Base-by-base conservation (phyloP, 2,888 invertebrate species). In the Tinea pellionella region DNA sequence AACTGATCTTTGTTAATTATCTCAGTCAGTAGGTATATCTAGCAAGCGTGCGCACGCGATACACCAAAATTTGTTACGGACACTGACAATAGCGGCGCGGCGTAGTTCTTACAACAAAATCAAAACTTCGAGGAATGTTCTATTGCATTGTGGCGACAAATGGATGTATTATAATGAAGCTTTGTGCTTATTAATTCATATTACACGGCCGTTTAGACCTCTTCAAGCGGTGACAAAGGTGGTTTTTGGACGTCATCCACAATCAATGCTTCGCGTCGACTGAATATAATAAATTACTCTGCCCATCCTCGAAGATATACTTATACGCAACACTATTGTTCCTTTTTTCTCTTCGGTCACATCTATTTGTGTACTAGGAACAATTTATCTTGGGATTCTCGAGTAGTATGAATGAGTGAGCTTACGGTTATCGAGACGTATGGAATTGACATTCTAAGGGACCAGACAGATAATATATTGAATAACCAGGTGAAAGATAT, bases 141-240 rank as follows among this genome's bases (percentile, higher is more conserved):
- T 60, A 61, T 65, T 64, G 75, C 61, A 62, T 65, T 64, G 75
- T 66, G 64, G 73, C 81, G 82, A 84, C 81, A 83, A 80, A 83
- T 80, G 83, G 81, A 80, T 73, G 80, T 73, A 77, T 78, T 74
- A 80, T 80, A 80, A 82, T 75, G 76, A 75, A 77, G 76, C 78
- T 80, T 83, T 85, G 83, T 84, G 78, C 77, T 87, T 87, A 87
- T 87, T 86, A 87, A 85, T 86, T 86, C 87, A 85, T 86, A 86
- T 87, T 87, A 87, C 78, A 86, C 81, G 85, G 84, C 74, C 81
- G 81, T 77, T 86, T 84, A 82, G 71, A 71, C 67, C 73, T 76
- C 80, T 78, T 74, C 75, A 79, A 76, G 74, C 69, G 74, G 74
- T 74, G 81, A 86, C 84, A 85, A 87, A 80, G 74, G 80, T 61